Evolutionary conservation across 2,113 vertebrate genomes (phyloP).

Genomic region (Oxyura jamaicensis): DNA sequence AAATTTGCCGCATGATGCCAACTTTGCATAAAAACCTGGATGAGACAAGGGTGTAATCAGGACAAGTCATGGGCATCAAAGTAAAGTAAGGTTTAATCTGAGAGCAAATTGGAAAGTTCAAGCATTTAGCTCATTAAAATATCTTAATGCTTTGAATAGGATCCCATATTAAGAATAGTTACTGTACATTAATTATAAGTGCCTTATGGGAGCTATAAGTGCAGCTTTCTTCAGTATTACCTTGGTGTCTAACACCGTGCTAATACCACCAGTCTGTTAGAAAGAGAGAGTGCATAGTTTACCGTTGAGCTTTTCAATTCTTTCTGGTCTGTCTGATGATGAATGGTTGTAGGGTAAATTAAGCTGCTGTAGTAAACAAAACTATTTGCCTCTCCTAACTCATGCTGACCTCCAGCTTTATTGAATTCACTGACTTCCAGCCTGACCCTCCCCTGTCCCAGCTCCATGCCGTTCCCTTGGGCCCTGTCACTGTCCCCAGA

Average conservation of each 20-base stretch:
- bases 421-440: neutral
- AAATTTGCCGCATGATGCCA: neutral
- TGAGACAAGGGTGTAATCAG: neutral
- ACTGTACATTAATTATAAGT: slow-evolving; percentile 32
- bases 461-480: no score
- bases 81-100: slow-evolving; percentile 26
- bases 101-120: slow-evolving; percentile 15
- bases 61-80: neutral
- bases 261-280: neutral
- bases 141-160: neutral
- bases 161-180: neutral
- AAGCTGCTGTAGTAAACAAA: slow-evolving; percentile 1
- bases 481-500: no score
- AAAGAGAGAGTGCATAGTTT: neutral
- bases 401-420: neutral
- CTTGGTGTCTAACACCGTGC: neutral
- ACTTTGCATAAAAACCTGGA: neutral
- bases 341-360: neutral
- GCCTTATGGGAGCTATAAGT: neutral
- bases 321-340: neutral
- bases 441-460: no score
- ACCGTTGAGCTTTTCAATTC: neutral
- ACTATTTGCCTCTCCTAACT: neutral
- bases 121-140: slow-evolving; percentile 1
- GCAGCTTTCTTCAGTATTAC: neutral